Conservation (phyloP, 2,888 invertebrate genomes). For the Anagyrus pseudococci region DNA sequence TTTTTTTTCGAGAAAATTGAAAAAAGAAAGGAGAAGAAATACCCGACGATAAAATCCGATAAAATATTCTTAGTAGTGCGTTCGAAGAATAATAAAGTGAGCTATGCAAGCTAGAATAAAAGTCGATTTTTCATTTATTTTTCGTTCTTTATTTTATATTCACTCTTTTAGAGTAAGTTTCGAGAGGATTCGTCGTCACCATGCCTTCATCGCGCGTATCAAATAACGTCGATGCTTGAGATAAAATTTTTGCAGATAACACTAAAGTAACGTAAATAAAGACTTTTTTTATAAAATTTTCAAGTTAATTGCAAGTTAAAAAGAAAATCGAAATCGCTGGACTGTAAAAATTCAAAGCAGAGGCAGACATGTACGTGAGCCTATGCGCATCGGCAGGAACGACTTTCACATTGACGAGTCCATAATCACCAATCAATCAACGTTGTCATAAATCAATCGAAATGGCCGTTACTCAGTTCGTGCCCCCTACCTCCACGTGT, state of each 20-base stretch:
- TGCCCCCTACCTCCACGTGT: neutral
- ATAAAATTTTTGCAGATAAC: too few relatives aligned
- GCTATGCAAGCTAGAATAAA: constrained; percentile 29
- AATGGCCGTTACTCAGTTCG: constrained; percentile 16
- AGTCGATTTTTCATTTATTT: constrained; percentile 34
- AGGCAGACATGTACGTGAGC: too few relatives aligned
- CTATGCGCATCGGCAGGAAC: too few relatives aligned
- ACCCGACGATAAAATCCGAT: constrained; percentile 1
- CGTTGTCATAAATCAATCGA: constrained; percentile 13
- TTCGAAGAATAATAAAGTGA: constrained; percentile 35
- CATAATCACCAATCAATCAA: constrained; percentile 4
- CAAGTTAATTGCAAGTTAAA: neutral
- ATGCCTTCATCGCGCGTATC: constrained; percentile 25
- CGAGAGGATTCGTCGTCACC: constrained; percentile 12
- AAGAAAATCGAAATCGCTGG: neutral
- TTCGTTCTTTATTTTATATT: constrained; percentile 17
- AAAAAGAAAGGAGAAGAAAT: constrained; percentile 8
- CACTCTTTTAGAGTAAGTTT: neutral
- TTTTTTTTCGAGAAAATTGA: constrained; percentile 19
- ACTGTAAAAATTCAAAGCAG: neutral
- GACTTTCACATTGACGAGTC: constrained; percentile 7
- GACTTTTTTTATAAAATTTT: neutral
- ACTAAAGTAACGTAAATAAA: too few relatives aligned
- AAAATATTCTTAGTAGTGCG: constrained; percentile 14
- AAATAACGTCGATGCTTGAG: too few relatives aligned